A percentile compares a stretch with the other conserved stretches of the same genome.
Evolutionary conservation across 2,113 vertebrate genomes (phyloP).

Genomic region (Ictalurus punctatus): DNA sequence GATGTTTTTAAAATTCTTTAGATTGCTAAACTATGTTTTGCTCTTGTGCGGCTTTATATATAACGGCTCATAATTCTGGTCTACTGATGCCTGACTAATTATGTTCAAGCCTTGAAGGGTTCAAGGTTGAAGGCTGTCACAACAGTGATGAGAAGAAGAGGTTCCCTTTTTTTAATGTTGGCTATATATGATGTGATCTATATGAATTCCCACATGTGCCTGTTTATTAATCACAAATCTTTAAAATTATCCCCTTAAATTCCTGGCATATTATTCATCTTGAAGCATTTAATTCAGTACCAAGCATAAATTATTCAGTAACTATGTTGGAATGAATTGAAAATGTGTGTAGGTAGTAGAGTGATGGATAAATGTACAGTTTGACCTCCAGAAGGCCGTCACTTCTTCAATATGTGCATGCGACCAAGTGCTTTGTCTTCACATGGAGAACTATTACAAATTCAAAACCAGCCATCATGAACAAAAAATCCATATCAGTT

Average conservation of each 20-base stretch:
- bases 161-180: not conserved
- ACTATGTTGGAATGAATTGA: not conserved
- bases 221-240: not conserved
- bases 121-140: not conserved
- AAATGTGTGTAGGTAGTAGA: not conserved
- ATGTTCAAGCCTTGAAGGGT: not conserved
- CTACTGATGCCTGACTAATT: not conserved
- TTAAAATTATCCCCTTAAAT: not conserved
- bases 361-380: not conserved
- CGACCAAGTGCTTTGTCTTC: not conserved
- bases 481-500: too few relatives aligned
- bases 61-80: not conserved
- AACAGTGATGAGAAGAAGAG: not conserved
- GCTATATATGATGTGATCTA: not conserved
- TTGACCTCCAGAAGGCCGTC: not conserved
- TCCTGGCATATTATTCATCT: not conserved
- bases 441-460: not conserved
- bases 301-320: not conserved
- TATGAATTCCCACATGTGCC: not conserved
- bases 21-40: not conserved
- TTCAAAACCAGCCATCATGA: not conserved
- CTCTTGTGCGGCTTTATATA: not conserved
- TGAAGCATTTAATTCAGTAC: not conserved
- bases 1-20: not conserved
- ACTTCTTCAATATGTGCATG: not conserved